Conservation (phyloP, 2,113 vertebrate genomes). For the Poicephalus meyeri region DNA sequence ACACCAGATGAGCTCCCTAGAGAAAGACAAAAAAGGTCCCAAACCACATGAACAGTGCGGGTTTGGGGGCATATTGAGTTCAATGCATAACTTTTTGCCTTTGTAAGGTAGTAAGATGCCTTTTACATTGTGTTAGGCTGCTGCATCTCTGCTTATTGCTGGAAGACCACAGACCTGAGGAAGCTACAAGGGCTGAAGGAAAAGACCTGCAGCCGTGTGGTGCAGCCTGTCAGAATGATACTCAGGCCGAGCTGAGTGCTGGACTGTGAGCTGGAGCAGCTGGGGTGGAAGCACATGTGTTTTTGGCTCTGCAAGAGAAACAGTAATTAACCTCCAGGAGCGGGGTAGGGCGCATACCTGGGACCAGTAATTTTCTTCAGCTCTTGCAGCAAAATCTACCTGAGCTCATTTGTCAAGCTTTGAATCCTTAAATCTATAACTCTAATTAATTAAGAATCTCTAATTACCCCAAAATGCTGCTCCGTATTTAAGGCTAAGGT, state of each 20-base stretch:
- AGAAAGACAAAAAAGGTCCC: neutral
- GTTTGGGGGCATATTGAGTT: neutral
- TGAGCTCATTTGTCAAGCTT: conserved; percentile 42
- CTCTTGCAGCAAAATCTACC: conserved; percentile 30
- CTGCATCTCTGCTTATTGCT: neutral
- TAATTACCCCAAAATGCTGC: neutral
- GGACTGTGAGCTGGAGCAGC: neutral
- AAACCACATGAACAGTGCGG: neutral
- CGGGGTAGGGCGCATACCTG: neutral
- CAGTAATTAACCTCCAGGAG: neutral
- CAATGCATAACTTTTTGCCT: neutral
- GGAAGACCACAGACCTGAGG: neutral
- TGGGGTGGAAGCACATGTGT: neutral
- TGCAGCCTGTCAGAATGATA: neutral
- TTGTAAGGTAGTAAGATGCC: neutral
- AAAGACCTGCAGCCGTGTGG: neutral
- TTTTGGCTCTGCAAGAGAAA: neutral
- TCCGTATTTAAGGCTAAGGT: conserved; percentile 31
- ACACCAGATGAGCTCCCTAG: rapidly evolving
- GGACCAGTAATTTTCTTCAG: conserved; percentile 7
- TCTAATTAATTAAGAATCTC: conserved; percentile 44
- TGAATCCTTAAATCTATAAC: conserved; percentile 33
- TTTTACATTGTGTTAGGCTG: neutral
- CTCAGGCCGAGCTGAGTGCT: neutral
- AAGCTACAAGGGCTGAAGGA: neutral